Conservation (phyloP, 2,888 invertebrate species). For the Synergus itoensis region DNA sequence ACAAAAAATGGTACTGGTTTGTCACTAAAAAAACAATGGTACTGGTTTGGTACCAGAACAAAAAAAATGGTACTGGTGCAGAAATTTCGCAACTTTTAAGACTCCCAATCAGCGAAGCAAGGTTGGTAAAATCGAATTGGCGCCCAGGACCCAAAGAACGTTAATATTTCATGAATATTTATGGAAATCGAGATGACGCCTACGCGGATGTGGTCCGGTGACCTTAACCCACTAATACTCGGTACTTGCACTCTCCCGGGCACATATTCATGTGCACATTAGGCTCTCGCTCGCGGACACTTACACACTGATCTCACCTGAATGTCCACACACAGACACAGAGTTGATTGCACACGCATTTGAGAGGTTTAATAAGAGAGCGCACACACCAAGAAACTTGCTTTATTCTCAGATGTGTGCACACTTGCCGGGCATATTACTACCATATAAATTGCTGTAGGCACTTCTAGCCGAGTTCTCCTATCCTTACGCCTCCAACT, state of each 20-base stretch:
- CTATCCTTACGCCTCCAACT: not conserved
- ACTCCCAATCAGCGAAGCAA: not conserved
- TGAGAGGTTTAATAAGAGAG: not conserved
- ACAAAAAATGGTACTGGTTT: too few species aligned
- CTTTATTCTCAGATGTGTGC: not conserved
- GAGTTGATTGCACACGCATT: not conserved
- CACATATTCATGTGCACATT: not conserved
- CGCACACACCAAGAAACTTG: not conserved
- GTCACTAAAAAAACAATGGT: too few species aligned
- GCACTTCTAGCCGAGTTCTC: not conserved
- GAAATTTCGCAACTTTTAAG: not conserved
- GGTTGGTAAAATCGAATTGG: not conserved
- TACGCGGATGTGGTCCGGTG: slow-evolving; percentile 59
- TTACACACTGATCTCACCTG: not conserved
- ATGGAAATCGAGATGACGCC: slow-evolving; percentile 56
- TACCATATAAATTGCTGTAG: not conserved
- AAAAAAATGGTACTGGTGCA: too few species aligned
- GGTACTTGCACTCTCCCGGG: slow-evolving; percentile 24
- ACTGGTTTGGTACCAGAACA: too few species aligned
- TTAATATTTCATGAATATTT: slow-evolving; percentile 59
- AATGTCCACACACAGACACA: not conserved
- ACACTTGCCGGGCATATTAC: not conserved
- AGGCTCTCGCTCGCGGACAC: not conserved
- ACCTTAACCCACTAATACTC: slow-evolving; percentile 65
- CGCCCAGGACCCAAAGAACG: not conserved